Conservation (phyloP, 1,140 invertebrate species). For the Cydia strobilella region DNA sequence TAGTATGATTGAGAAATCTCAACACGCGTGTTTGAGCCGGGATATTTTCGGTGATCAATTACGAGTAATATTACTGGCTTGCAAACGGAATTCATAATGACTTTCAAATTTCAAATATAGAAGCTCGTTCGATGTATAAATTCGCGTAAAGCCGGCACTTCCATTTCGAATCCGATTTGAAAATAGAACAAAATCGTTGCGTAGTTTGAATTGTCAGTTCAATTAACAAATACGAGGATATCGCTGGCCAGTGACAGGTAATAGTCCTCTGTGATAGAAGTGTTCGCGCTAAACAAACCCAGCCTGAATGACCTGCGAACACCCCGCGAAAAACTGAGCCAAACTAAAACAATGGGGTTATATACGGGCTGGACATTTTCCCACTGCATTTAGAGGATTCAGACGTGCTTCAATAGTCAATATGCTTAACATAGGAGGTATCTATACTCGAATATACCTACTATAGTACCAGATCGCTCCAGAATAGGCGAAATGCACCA, state of each 20-base stretch:
- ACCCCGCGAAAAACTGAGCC: conserved; percentile 30
- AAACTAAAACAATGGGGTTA: conserved; percentile 7
- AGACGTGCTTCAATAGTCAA: background rate
- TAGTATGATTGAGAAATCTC: conserved; percentile 48
- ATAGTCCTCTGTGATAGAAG: conserved; percentile 43
- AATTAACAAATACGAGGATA: conserved; percentile 64
- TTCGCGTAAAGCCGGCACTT: background rate
- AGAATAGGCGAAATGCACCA: background rate
- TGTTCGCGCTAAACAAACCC: conserved; percentile 38
- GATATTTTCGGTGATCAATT: conserved; percentile 11
- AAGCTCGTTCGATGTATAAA: conserved; percentile 34
- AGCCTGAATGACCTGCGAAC: conserved; percentile 38
- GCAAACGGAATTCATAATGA: conserved; percentile 11
- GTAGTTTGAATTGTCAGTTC: conserved; percentile 58
- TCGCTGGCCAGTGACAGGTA: conserved; percentile 56
- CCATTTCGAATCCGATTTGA: conserved; percentile 47
- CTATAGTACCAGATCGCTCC: background rate
- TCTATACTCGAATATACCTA: background rate
- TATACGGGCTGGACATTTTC: background rate
- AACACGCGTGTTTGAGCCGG: conserved; percentile 8
- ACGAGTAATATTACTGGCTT: conserved; percentile 12
- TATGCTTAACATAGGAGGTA: background rate
- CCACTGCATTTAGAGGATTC: background rate
- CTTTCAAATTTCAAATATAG: conserved; percentile 12
- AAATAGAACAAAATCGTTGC: conserved; percentile 50